Base-by-base conservation (phyloP, 2,113 vertebrate genomes). In the Daubentonia madagascariensis region DNA sequence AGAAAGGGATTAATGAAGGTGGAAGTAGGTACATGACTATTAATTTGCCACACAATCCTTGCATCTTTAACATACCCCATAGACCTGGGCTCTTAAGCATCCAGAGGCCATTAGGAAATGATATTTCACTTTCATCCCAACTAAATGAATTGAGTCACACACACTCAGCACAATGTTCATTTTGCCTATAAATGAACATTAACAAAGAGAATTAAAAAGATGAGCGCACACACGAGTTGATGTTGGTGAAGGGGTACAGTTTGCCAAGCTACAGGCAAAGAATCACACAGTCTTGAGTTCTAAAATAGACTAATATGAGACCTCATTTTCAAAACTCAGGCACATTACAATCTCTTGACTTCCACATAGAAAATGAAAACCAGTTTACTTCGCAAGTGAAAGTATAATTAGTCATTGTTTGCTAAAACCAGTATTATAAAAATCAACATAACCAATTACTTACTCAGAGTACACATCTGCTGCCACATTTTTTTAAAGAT, bases 401-500 rank as follows among this genome's bases (percentile, higher is more conserved):
- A 75, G 10, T 13, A 61, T 59, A 89, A 45, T 6, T 20, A 32
- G 11, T 40, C 40, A 94, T 22, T 75, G 28, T 72, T 52, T 76
- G 50, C 59, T 86, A 86, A 93, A 94, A 88, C 30, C 14, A 90
- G 10, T 48, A 78, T 35, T 65, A 61, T 45, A 94, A 88, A 85
- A 85, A 91, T 48, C 43, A 37, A 87, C 25, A 78, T 59, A 59
- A n/a, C 35, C 43, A 87, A 89, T 32, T 68, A 32, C 28, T 32
- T 68, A 32, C 28, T 94, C 84, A 80, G 52, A 90, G 40, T 18
- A 80, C 6, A 91, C 5, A 52, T 32, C 65, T 92, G 23, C 68
- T 75, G 14, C 13, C 70, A 92, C 48, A 48, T 43, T 61, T 37
- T n/a, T 52, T 65, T 72, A 50, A 94, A 96, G 70, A 95, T 84